Evolutionary conservation across 2,113 vertebrate species (phyloP).

Genomic region (Aleadryas rufinucha): DNA sequence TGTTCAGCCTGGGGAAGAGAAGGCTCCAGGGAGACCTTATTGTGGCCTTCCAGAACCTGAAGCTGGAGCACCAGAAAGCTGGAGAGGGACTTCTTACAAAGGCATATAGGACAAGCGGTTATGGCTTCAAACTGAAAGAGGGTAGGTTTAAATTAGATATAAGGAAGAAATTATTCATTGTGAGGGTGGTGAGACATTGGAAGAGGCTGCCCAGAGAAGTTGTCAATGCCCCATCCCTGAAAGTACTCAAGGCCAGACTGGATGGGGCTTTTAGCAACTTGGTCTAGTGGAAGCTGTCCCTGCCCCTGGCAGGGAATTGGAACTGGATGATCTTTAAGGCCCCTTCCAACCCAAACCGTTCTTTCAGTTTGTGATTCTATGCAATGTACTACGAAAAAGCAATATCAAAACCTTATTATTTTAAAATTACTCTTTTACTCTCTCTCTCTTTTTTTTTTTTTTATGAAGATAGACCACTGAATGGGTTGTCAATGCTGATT

Average conservation of each 20-base stretch:
- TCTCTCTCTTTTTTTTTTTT: fast-evolving
- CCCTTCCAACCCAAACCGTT: not conserved
- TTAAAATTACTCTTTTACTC: not conserved
- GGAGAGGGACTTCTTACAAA: not conserved
- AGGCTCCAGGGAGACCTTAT: not conserved
- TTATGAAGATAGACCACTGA: not conserved
- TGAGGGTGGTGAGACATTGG: not conserved
- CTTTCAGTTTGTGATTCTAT: not conserved
- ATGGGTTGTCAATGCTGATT: not conserved
- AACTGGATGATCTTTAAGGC: not conserved
- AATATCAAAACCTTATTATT: not conserved
- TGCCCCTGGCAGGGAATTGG: not conserved
- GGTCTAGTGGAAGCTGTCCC: not conserved
- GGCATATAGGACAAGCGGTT: not conserved
- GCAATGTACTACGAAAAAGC: not conserved
- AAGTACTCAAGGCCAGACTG: not conserved
- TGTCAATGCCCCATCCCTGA: not conserved
- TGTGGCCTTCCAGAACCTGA: not conserved
- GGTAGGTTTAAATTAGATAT: not conserved
- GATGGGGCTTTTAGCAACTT: not conserved
- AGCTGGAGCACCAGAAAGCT: not conserved
- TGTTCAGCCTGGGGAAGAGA: not conserved
- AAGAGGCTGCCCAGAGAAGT: not conserved
- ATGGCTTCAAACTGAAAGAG: not conserved
- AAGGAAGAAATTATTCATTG: not conserved